These are phyloP conservation scores for Morone saxatilis DNA, from an alignment of 2,113 vertebrate genomes.

Conservation along the genomic window DNA sequence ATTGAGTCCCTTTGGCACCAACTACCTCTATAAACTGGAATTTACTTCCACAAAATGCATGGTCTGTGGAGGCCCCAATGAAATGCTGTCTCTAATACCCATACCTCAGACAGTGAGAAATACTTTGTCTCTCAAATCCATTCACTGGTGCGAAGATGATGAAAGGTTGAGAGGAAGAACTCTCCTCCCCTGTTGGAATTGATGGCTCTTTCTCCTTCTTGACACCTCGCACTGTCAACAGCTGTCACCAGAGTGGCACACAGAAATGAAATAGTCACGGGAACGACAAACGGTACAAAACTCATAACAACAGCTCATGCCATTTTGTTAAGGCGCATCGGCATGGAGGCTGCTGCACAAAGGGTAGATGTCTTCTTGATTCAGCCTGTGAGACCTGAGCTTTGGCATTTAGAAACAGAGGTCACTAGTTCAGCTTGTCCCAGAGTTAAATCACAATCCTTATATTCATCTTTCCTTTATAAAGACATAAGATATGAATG, in stretches of 20 bases:
- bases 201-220: constrained; percentile 7
- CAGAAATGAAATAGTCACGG: constrained; percentile 29
- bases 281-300: constrained; percentile 25
- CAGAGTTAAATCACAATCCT: constrained; percentile 15
- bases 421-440: constrained; percentile 34
- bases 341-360: background rate
- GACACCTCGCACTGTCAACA: constrained; percentile 26
- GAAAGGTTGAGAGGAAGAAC: constrained; percentile 27
- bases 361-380: constrained; percentile 3
- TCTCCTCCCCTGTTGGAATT: constrained; percentile 21
- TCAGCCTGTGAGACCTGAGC: background rate
- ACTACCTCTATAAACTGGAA: background rate
- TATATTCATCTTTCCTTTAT: background rate
- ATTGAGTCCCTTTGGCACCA: background rate
- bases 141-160: constrained; percentile 31
- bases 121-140: constrained; percentile 30
- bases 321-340: constrained; percentile 8
- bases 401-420: constrained; percentile 32
- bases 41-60: background rate
- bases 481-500: background rate
- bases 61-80: background rate
- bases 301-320: background rate
- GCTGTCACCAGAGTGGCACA: constrained; percentile 15
- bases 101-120: constrained; percentile 18
- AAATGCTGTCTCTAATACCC: constrained; percentile 22